These are phyloP conservation scores for Cygnus buccinator DNA, from an alignment of 2,113 vertebrate genomes.

Conservation along the genomic window DNA sequence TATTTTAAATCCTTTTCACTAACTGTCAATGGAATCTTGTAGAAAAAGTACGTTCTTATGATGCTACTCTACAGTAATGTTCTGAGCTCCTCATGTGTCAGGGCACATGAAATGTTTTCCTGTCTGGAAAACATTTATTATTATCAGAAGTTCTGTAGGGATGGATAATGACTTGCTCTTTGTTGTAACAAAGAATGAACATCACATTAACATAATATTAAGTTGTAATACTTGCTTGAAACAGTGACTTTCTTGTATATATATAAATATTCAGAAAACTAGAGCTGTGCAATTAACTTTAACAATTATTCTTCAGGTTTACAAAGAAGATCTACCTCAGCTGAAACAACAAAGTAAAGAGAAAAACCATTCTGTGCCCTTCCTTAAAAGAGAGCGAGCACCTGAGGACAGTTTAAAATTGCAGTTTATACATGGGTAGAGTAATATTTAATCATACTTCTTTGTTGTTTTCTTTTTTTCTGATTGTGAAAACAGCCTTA, in stretches of 20 bases:
- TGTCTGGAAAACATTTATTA: not conserved
- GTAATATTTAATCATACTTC: not conserved
- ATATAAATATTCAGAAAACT: not conserved
- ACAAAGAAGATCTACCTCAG: slow-evolving; percentile 98
- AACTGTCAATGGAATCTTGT: not conserved
- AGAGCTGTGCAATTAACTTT: not conserved
- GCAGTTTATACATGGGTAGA: slow-evolving; percentile 95
- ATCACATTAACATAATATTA: not conserved
- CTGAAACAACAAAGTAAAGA: slow-evolving; percentile 90
- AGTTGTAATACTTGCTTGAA: not conserved
- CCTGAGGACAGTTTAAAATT: slow-evolving; percentile 92
- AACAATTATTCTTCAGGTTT: slow-evolving; percentile 83
- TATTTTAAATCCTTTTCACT: not conserved
- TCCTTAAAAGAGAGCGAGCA: slow-evolving; percentile 89
- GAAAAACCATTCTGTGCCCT: slow-evolving; percentile 88
- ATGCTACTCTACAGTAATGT: not conserved
- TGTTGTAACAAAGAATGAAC: not conserved
- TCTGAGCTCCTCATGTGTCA: not conserved
- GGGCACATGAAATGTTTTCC: not conserved
- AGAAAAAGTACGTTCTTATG: not conserved
- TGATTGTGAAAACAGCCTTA: not conserved
- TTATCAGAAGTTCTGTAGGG: not conserved
- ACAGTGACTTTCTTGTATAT: not conserved
- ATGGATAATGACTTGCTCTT: not conserved
- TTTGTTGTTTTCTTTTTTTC: not conserved